phyloP scores from a whole-genome alignment of 1,140 invertebrate genomes.

The Sarcophaga peregrina region DNA sequence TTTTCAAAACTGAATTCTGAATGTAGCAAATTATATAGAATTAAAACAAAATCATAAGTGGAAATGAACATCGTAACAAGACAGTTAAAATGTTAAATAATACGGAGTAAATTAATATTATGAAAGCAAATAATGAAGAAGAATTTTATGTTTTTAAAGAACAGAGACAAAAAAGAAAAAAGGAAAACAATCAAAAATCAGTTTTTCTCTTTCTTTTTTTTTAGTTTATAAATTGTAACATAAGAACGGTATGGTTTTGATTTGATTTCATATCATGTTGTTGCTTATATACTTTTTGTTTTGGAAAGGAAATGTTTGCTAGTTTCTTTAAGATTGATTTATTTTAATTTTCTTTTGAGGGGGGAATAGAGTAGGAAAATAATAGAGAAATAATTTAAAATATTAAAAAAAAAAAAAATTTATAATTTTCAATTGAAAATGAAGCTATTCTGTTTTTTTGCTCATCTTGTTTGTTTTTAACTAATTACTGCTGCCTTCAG shows the following conservation, averaged over 20 bases:
- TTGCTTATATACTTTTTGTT: neutral
- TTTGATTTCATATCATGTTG: neutral
- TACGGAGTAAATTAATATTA: neutral
- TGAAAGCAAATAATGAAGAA: neutral
- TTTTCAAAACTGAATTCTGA: neutral
- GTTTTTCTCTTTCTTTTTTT: too few relatives aligned
- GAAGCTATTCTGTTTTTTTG: neutral
- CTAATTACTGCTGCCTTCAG: neutral
- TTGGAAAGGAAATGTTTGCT: slow-evolving; percentile 8
- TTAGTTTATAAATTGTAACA: too few relatives aligned
- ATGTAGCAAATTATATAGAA: neutral
- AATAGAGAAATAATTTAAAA: slow-evolving; percentile 10
- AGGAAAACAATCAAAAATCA: too few relatives aligned
- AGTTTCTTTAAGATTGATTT: neutral
- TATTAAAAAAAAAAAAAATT: neutral
- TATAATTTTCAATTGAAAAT: neutral
- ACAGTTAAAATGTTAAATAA: neutral
- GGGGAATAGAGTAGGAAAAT: neutral
- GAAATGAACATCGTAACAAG: neutral
- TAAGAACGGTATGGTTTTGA: neutral
- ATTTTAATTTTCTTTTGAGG: slow-evolving; percentile 8
- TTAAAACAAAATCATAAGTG: neutral
- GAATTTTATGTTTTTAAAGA: neutral
- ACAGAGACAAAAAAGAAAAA: too few relatives aligned
- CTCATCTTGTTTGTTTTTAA: slow-evolving; percentile 3